These are phyloP conservation scores for Drosophila kuntzei DNA, from an alignment of 2,888 invertebrate species.

Conservation along the genomic window DNA sequence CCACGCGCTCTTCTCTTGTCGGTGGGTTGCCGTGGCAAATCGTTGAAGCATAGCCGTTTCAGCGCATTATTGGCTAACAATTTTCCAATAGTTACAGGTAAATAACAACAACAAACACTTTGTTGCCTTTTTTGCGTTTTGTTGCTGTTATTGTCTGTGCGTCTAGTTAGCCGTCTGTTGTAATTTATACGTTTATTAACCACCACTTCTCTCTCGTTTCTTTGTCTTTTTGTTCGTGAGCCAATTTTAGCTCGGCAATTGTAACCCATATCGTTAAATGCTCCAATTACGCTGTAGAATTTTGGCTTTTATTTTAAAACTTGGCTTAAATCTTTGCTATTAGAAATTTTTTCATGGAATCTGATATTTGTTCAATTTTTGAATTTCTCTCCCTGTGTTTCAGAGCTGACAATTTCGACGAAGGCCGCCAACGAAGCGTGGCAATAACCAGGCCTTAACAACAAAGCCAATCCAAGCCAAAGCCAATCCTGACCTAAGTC, in stretches of 20 bases:
- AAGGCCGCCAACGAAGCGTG: slow-evolving; percentile 53
- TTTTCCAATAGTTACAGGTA: slow-evolving; percentile 65
- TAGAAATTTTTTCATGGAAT: slow-evolving; percentile 31
- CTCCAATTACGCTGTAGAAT: slow-evolving; percentile 73
- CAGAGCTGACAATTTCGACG: slow-evolving; percentile 35
- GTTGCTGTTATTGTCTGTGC: slow-evolving; percentile 31
- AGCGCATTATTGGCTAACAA: slow-evolving; percentile 73
- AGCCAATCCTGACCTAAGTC: slow-evolving; percentile 76
- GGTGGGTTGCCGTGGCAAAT: slow-evolving; percentile 55
- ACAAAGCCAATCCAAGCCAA: slow-evolving; percentile 30
- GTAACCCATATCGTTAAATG: too few species aligned
- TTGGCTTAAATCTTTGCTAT: slow-evolving; percentile 12
- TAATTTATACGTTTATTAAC: slow-evolving; percentile 69
- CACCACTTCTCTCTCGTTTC: slow-evolving; percentile 29
- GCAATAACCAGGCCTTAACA: slow-evolving; percentile 21
- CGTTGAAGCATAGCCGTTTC: slow-evolving; percentile 73
- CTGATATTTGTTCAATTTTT: slow-evolving; percentile 1
- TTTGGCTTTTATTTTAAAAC: slow-evolving; percentile 26
- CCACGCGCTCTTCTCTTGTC: slow-evolving; percentile 43
- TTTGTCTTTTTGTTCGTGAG: too few species aligned
- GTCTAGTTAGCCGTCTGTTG: slow-evolving; percentile 60
- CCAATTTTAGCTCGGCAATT: too few species aligned
- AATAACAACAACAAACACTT: slow-evolving; percentile 38
- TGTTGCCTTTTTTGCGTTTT: slow-evolving; percentile 10
- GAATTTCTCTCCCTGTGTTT: slow-evolving; percentile 23